Conservation (phyloP, 2,888 invertebrate genomes). For the Caradrina kadenii region DNA sequence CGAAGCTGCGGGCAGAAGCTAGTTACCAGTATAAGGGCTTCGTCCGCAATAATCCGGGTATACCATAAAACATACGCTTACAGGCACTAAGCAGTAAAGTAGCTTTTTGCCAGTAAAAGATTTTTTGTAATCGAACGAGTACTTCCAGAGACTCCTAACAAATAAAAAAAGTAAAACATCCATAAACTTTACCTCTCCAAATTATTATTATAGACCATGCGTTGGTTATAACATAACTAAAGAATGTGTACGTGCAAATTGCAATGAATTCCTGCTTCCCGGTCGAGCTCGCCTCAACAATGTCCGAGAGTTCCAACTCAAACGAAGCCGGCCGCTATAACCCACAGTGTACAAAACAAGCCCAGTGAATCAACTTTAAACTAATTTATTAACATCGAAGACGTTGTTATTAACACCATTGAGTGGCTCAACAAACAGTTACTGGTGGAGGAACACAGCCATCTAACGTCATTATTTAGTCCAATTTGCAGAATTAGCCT, state of each 20-base stretch:
- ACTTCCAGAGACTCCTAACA: no score
- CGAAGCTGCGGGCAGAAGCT: no score
- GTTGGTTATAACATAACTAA: neutral
- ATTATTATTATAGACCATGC: neutral
- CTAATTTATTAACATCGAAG: constrained; percentile 81
- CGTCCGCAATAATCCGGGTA: no score
- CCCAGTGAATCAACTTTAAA: constrained; percentile 77
- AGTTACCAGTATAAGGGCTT: no score
- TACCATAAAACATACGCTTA: no score
- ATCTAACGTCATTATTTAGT: constrained; percentile 87
- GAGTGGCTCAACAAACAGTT: constrained; percentile 78
- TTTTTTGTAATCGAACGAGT: no score
- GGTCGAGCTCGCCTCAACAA: constrained; percentile 50
- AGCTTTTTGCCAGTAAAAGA: no score
- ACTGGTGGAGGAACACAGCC: constrained; percentile 75
- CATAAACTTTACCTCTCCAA: neutral
- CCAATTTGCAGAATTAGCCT: constrained; percentile 88
- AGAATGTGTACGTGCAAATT: neutral
- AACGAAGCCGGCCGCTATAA: constrained; percentile 67
- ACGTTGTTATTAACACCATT: constrained; percentile 79
- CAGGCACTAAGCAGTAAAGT: no score
- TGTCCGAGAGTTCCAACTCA: constrained; percentile 66
- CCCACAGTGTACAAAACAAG: constrained; percentile 64
- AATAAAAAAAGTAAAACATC: no score
- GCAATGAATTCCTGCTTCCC: constrained; percentile 19